Evolutionary conservation across 2,113 vertebrate genomes (phyloP).

Genomic region (Etheostoma cragini): DNA sequence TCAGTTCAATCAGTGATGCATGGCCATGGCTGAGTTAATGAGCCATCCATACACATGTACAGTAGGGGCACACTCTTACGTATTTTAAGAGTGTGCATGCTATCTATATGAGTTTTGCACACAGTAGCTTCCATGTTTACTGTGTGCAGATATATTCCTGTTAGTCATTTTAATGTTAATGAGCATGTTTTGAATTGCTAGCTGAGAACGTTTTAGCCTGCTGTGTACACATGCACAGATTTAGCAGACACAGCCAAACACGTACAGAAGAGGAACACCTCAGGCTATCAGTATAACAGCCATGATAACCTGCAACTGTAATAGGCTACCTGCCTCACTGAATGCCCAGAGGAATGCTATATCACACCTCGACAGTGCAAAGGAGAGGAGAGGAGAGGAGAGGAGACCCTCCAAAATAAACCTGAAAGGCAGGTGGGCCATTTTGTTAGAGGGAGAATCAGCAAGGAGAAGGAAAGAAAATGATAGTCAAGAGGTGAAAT

Average conservation of each 20-base stretch:
- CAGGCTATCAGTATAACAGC: conserved; percentile 57
- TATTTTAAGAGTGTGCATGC: background rate
- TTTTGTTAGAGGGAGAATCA: conserved; percentile 30
- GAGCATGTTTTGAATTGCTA: background rate
- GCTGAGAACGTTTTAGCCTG: conserved; percentile 11
- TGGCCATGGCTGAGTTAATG: conserved; percentile 52
- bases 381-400: conserved; percentile 26
- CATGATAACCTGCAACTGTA: conserved; percentile 45
- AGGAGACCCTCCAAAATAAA: conserved; percentile 3
- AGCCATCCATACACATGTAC: conserved; percentile 35
- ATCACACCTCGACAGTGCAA: conserved; percentile 56
- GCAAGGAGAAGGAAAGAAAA: conserved; percentile 20
- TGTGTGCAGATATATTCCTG: background rate
- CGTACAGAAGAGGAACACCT: conserved; percentile 1
- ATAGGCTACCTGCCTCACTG: conserved; percentile 43
- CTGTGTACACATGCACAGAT: background rate
- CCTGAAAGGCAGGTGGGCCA: conserved; percentile 21
- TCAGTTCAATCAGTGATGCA: conserved; percentile 58
- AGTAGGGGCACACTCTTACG: background rate
- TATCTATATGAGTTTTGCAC: conserved; percentile 14
- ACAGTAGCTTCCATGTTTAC: conserved; percentile 3
- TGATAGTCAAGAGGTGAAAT: conserved; percentile 50
- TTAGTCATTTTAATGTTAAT: conserved; percentile 23
- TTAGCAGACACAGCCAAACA: conserved; percentile 13
- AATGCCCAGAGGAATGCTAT: conserved; percentile 53